Percentiles rank a stretch among this genome's conserved stretches.
Evolutionary conservation across 2,113 vertebrate species (phyloP).

Genomic region (Poeciliopsis retropinna): DNA sequence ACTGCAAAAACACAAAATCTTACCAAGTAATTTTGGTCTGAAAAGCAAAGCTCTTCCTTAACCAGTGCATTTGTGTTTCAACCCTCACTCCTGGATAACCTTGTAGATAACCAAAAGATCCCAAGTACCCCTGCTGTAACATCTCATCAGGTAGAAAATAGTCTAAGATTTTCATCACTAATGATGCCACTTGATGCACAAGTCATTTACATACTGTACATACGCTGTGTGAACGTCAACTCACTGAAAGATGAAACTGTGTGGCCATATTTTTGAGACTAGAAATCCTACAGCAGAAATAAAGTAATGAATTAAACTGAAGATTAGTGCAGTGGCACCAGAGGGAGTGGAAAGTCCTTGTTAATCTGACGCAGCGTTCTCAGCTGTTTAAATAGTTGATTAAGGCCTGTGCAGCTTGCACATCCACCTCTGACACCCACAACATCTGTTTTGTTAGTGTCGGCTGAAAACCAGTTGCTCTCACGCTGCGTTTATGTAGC

Average conservation of each 20-base stretch:
- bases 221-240: not conserved
- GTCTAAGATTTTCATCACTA: too few relatives aligned
- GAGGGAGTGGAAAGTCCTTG: constrained; percentile 41
- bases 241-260: fast-evolving
- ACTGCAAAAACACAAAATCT: too few relatives aligned
- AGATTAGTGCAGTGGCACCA: constrained; percentile 30
- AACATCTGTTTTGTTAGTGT: constrained; percentile 72
- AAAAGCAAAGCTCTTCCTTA: not conserved
- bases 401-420: constrained; percentile 57
- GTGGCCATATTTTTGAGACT: not conserved
- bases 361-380: constrained; percentile 56
- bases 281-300: constrained; percentile 1
- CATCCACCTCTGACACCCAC: constrained; percentile 53
- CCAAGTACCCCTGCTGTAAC: not conserved
- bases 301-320: constrained; percentile 7
- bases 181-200: too few relatives aligned
- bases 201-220: not conserved
- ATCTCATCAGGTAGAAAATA: not conserved
- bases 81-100: not conserved
- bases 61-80: not conserved
- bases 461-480: constrained; percentile 54
- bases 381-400: constrained; percentile 65
- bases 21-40: too few relatives aligned
- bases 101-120: not conserved
- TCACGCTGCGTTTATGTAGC: constrained; percentile 51